Evolutionary conservation across 2,113 vertebrate genomes (phyloP), one percentile per base, ranked within the genome.

Genomic region (Lepus europaeus): DNA sequence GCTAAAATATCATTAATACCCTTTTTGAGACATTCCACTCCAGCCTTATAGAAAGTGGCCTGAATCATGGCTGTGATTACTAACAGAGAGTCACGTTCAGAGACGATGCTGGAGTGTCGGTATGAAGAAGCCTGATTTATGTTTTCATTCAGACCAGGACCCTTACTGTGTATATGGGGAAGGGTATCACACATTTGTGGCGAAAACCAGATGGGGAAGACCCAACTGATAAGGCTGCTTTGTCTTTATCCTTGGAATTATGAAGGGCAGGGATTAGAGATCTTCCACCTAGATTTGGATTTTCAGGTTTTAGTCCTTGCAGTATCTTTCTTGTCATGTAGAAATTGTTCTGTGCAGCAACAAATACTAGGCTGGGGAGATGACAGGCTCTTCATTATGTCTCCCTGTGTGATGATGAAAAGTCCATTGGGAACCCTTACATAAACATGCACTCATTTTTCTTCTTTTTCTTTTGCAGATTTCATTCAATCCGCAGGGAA

Each of bases 401-500:
- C 17, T 59, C 11, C 9, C 17, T 39, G 68, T 95, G 10, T 70
- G 25, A 10, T 56, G 29, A 31, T 73, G 63, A 79, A 85, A 96
- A 84, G 70, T 61, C 17, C 69, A 12, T n/a, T 88, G 53, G 51
- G 14, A 79, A 22, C 51, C 31, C 23, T 79, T 31, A 31, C 0
- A 22, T n/a, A 53, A 88, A 81, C 9, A 17, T 63, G 9, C 49
- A 31, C 6, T 83, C 9, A 1, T 51, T 23, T 45, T 39, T 69
- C 59, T 36, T 0, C 95, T 76, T 94, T n/a, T 81, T 93, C 23
- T 88, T 95, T 97, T 90, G 68, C 97, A 99, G 99, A 98, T 99
- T 86, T 99, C 99, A 96, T 99, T 99, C 98, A 99, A 99, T 97
- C 99, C 99, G 6, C 99, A 99, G 97, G 99, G 99, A 63, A 99